Percentiles rank a stretch among this genome's conserved stretches.
These are phyloP conservation scores for Ephestia elutella DNA, from an alignment of 1,140 invertebrate genomes.

Conservation along the genomic window DNA sequence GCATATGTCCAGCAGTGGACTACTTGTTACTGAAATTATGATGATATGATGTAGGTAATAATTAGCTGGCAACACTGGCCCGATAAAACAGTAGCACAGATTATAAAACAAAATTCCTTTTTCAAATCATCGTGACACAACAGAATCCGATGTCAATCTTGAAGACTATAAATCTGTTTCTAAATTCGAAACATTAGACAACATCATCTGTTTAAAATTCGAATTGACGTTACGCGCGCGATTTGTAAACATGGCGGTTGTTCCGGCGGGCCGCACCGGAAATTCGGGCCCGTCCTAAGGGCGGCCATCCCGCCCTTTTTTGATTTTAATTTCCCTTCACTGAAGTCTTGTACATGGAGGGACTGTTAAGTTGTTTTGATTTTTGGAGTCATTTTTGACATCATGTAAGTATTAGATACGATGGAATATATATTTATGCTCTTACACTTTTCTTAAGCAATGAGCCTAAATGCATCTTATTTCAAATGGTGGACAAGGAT, in stretches of 20 bases:
- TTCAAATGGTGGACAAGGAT: too few relatives aligned
- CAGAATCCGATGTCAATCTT: not conserved
- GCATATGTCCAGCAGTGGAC: too few relatives aligned
- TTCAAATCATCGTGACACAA: slow-evolving; percentile 26
- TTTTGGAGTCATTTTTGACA: not conserved
- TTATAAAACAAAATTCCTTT: not conserved
- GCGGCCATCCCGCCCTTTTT: slow-evolving; percentile 20
- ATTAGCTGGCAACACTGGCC: too few relatives aligned
- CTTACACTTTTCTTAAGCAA: too few relatives aligned
- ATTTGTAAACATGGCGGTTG: slow-evolving; percentile 68
- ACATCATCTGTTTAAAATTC: slow-evolving; percentile 57
- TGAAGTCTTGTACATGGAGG: not conserved
- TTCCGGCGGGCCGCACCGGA: slow-evolving; percentile 67
- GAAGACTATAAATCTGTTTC: not conserved
- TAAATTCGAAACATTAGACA: slow-evolving; percentile 8
- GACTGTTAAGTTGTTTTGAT: slow-evolving; percentile 5
- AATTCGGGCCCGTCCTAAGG: slow-evolving; percentile 58
- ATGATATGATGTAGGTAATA: too few relatives aligned
- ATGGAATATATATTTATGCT: too few relatives aligned
- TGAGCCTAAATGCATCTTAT: too few relatives aligned
- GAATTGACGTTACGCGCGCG: slow-evolving; percentile 52
- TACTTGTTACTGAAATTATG: too few relatives aligned
- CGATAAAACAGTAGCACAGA: too few relatives aligned
- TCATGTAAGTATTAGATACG: too few relatives aligned
- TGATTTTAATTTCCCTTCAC: slow-evolving; percentile 12